These are phyloP conservation scores for Cataglyphis livida DNA, from an alignment of 2,888 invertebrate species.

Conservation along the genomic window DNA sequence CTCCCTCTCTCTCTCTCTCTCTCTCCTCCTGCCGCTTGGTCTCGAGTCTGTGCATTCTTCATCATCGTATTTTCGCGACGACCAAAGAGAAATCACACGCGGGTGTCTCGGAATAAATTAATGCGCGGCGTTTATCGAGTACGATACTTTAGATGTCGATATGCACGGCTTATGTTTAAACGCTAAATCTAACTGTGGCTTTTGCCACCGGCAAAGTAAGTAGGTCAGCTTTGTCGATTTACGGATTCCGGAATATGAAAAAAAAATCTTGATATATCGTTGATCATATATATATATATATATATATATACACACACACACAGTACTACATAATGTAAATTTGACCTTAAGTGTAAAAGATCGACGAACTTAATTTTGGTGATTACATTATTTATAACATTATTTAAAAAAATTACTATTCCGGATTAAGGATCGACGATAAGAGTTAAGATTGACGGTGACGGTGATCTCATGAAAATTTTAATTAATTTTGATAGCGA, in stretches of 20 bases:
- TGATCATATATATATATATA: background rate
- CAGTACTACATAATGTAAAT: background rate
- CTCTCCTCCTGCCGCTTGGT: background rate
- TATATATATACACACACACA: too few species aligned
- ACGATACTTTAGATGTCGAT: background rate
- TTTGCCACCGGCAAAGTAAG: background rate
- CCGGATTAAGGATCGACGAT: background rate
- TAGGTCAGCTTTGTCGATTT: background rate
- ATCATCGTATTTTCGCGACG: slow-evolving; percentile 12
- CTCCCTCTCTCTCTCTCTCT: too few species aligned
- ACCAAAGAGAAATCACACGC: slow-evolving; percentile 15
- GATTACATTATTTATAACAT: background rate
- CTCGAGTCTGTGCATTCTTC: slow-evolving; percentile 32
- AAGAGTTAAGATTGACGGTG: slow-evolving; percentile 9
- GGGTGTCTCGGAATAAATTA: background rate
- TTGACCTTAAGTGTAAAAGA: background rate
- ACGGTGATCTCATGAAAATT: background rate
- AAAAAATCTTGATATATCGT: slow-evolving; percentile 14
- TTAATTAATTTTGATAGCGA: background rate
- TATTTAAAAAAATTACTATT: slow-evolving; percentile 6
- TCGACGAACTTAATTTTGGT: background rate
- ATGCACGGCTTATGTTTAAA: background rate
- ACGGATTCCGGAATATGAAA: background rate
- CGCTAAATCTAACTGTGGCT: background rate
- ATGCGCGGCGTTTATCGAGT: background rate